Evolutionary conservation across 2,888 invertebrate genomes (phyloP).

Genomic region (Poecilus cupreus): DNA sequence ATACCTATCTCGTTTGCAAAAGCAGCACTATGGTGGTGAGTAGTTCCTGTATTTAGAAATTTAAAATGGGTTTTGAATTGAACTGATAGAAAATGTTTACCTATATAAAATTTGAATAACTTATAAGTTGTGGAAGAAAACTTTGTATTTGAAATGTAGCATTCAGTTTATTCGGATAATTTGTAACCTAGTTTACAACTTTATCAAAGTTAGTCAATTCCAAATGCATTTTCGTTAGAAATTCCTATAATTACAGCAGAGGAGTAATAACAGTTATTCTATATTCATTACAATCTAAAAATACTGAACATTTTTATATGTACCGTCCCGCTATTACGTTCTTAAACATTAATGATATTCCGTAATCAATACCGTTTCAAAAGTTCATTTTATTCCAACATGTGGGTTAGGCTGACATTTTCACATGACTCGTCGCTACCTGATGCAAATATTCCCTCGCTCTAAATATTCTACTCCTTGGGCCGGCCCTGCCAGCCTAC

Average conservation of each 20-base stretch:
- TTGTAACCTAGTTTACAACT: not conserved
- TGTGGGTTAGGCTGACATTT: conserved; percentile 11
- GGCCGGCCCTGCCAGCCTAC: not conserved
- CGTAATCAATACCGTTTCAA: conserved; percentile 4
- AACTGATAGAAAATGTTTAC: too few relatives aligned
- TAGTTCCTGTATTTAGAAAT: too few relatives aligned
- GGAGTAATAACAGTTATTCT: conserved; percentile 15
- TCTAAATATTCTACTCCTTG: conserved; percentile 6
- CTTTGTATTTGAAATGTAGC: too few relatives aligned
- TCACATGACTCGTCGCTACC: not conserved
- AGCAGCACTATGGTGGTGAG: too few relatives aligned
- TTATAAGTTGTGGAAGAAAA: too few relatives aligned
- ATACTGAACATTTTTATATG: conserved; percentile 11
- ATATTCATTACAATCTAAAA: conserved; percentile 29
- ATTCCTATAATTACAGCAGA: conserved; percentile 2
- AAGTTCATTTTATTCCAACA: not conserved
- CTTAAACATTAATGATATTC: conserved; percentile 33
- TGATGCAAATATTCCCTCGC: conserved; percentile 23
- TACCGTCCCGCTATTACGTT: not conserved
- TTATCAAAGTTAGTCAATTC: conserved; percentile 30
- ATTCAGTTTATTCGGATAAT: too few relatives aligned
- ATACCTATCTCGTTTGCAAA: too few relatives aligned
- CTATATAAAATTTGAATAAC: too few relatives aligned
- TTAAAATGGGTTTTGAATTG: too few relatives aligned
- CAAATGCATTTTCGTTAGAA: conserved; percentile 15